These are phyloP conservation scores for Lepidocyrtoides sp. DNA, from an alignment of 2,888 invertebrate genomes.

Conservation along the genomic window DNA sequence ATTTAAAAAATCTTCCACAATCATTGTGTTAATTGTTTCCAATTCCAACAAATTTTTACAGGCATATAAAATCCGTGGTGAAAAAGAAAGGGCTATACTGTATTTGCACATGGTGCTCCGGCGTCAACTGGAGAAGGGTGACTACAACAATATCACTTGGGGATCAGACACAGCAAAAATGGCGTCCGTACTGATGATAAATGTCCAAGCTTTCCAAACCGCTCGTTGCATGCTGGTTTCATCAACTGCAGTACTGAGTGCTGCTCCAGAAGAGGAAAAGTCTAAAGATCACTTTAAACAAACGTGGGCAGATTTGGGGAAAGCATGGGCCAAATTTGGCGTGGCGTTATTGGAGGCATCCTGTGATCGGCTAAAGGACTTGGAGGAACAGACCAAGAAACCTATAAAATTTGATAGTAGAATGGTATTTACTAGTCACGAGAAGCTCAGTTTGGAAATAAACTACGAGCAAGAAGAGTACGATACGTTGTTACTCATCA, in stretches of 20 bases:
- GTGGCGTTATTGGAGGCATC: constrained; percentile 83
- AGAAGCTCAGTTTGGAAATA: constrained; percentile 84
- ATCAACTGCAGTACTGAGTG: constrained; percentile 82
- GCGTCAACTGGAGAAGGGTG: constrained; percentile 83
- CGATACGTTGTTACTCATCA: constrained; percentile 83
- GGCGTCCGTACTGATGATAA: constrained; percentile 82
- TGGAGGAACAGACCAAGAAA: constrained; percentile 83
- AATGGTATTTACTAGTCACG: constrained; percentile 77
- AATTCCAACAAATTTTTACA: too few species aligned
- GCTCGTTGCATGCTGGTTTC: constrained; percentile 82
- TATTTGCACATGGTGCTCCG: constrained; percentile 85
- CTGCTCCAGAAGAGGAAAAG: constrained; percentile 83
- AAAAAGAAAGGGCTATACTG: constrained; percentile 83
- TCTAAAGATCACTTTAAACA: constrained; percentile 81
- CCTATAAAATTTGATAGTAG: constrained; percentile 82
- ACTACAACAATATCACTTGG: constrained; percentile 83
- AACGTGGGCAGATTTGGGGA: constrained; percentile 84
- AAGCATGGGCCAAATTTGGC: constrained; percentile 84
- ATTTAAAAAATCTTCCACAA: not conserved
- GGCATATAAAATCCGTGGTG: constrained; percentile 84
- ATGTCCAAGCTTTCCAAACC: constrained; percentile 84
- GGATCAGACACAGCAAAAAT: constrained; percentile 82
- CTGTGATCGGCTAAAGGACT: constrained; percentile 83
- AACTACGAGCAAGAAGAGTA: constrained; percentile 80
- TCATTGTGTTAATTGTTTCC: too few species aligned